Evolutionary conservation across 64 coral and sea anemone species (phyloP).

Genomic region (Stichodactyla mertensii): DNA sequence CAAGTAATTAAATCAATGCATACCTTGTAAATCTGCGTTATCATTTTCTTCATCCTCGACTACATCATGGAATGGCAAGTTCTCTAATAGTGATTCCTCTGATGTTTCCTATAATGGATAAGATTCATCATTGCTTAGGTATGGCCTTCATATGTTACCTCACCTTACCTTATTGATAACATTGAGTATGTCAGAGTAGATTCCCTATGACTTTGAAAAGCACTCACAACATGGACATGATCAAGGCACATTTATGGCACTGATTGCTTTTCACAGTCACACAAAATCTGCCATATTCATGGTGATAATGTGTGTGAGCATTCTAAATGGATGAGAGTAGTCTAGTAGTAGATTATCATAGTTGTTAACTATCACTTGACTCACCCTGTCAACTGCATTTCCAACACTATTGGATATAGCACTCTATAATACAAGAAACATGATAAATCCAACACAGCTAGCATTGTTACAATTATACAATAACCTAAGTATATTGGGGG

Average conservation of each 20-base stretch:
- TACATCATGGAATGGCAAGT: slow-evolving; percentile 8
- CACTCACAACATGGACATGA: too few relatives aligned
- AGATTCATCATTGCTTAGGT: background rate
- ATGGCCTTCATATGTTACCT: too few relatives aligned
- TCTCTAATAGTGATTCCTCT: slow-evolving; percentile 4
- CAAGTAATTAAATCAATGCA: background rate
- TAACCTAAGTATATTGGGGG: too few relatives aligned
- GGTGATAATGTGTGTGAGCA: too few relatives aligned
- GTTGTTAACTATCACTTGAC: background rate
- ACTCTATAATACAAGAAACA: background rate
- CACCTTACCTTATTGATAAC: too few relatives aligned
- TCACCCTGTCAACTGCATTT: background rate
- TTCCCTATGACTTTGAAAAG: too few relatives aligned
- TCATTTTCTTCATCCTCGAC: slow-evolving; percentile 3
- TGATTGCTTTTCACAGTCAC: too few relatives aligned
- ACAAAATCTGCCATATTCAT: too few relatives aligned
- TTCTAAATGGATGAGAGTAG: too few relatives aligned
- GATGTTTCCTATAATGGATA: background rate
- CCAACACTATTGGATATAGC: background rate
- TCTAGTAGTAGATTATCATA: too few relatives aligned
- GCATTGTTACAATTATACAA: background rate
- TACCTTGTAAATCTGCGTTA: background rate
- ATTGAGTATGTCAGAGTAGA: too few relatives aligned
- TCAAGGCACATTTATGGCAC: too few relatives aligned
- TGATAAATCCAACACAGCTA: background rate